phyloP scores from a whole-genome alignment of 2,113 vertebrate species.

The Heptranchias perlo region DNA sequence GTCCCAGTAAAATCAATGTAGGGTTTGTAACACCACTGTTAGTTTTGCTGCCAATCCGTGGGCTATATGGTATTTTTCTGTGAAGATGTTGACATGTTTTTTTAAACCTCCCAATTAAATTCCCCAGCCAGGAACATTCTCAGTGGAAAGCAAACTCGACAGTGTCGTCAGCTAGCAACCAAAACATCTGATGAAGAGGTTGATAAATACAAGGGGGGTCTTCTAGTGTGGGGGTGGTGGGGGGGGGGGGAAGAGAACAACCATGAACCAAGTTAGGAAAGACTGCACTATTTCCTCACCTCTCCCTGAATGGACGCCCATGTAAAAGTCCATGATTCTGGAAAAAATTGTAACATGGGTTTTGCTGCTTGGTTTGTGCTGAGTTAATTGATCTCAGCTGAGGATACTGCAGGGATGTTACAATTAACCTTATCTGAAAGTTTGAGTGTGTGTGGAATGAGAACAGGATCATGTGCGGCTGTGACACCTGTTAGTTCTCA shows the following conservation, averaged over 20 bases:
- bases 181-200: background rate
- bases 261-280: background rate
- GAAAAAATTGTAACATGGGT: background rate
- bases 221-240: background rate
- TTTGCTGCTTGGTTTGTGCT: background rate
- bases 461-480: background rate
- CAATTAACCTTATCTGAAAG: background rate
- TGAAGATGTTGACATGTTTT: too few relatives aligned
- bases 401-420: background rate
- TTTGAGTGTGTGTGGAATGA: background rate
- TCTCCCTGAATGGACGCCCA: too few relatives aligned
- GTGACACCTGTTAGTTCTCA: background rate
- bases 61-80: too few relatives aligned
- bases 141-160: background rate
- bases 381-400: background rate
- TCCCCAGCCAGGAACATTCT: background rate
- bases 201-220: background rate
- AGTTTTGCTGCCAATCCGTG: background rate
- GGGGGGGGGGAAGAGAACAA: background rate
- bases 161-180: background rate
- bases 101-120: background rate
- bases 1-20: background rate
- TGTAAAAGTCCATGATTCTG: background rate
- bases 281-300: too few relatives aligned
- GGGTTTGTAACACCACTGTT: background rate